Conservation (phyloP, 1,140 invertebrate species). For the Musca vetustissima region DNA sequence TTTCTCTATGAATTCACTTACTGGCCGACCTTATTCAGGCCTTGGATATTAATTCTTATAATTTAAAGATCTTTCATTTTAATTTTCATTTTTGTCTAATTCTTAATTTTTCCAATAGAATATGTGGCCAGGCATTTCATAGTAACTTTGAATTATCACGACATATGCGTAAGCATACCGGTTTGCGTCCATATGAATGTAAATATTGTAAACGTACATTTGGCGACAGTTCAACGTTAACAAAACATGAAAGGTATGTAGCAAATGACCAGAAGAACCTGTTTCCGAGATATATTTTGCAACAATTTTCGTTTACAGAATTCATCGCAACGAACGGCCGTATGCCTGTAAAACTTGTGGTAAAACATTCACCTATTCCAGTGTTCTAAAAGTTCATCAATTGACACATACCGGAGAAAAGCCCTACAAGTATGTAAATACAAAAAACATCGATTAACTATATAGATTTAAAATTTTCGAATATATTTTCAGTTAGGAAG, state of each 20-base stretch:
- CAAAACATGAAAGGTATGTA: slow-evolving; percentile 61
- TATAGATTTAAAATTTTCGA: too few relatives aligned
- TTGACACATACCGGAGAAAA: slow-evolving; percentile 53
- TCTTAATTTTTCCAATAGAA: slow-evolving; percentile 30
- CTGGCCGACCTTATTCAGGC: too few relatives aligned
- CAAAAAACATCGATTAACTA: too few relatives aligned
- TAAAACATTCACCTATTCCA: slow-evolving; percentile 72
- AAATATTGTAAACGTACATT: slow-evolving; percentile 69
- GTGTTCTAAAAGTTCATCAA: slow-evolving; percentile 64
- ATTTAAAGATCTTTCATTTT: too few relatives aligned
- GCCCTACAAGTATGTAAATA: slow-evolving; percentile 36
- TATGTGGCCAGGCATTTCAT: slow-evolving; percentile 47
- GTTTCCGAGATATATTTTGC: background rate
- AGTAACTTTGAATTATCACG: slow-evolving; percentile 52
- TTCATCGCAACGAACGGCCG: slow-evolving; percentile 76
- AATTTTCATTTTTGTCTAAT: too few relatives aligned
- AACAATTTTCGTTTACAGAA: slow-evolving; percentile 35
- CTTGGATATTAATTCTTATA: too few relatives aligned
- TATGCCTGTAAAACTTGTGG: slow-evolving; percentile 70
- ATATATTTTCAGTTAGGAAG: too few relatives aligned
- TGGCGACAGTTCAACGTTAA: slow-evolving; percentile 62
- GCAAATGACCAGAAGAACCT: background rate
- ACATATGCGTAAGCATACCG: slow-evolving; percentile 51
- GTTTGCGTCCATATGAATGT: slow-evolving; percentile 66
- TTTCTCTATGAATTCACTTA: too few relatives aligned